Conservation (phyloP, 2,797 vertebrate species). For the Pangasius djambal region DNA sequence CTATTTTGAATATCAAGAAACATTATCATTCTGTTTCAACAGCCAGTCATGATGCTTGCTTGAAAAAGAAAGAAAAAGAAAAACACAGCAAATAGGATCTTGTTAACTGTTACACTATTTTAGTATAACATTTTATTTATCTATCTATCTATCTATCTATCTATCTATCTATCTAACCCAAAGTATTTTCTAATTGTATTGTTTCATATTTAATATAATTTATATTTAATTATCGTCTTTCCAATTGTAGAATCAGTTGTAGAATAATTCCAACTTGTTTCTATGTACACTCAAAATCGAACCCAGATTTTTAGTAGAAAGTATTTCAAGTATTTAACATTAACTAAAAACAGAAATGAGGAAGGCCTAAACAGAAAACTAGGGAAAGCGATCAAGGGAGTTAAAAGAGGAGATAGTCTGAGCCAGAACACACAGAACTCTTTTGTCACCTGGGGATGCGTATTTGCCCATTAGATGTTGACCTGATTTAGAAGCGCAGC, state of each 20-base stretch:
- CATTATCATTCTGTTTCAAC: not conserved
- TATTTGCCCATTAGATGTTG: slow-evolving; percentile 62
- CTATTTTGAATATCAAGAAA: not conserved
- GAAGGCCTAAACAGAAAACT: slow-evolving; percentile 7
- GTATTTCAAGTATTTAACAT: slow-evolving; percentile 7
- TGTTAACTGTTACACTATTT: not conserved
- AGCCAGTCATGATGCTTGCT: not conserved
- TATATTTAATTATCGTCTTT: not conserved
- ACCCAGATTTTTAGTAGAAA: not conserved
- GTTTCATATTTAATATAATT: not conserved
- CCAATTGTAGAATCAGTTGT: not conserved
- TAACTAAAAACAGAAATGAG: slow-evolving; percentile 13
- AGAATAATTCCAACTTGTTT: not conserved
- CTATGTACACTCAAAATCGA: not conserved
- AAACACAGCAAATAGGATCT: not conserved
- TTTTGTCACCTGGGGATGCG: slow-evolving; percentile 52
- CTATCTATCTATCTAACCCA: not conserved
- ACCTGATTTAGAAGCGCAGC: slow-evolving; percentile 61
- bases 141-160: not conserved
- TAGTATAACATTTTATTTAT: not conserved
- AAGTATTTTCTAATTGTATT: not conserved
- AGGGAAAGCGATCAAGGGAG: slow-evolving; percentile 10
- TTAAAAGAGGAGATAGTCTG: slow-evolving; percentile 27
- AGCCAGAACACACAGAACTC: slow-evolving; percentile 49
- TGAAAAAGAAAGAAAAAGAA: not conserved